These are phyloP conservation scores for Planococcus citri DNA, from an alignment of 1,140 invertebrate species.

Conservation along the genomic window DNA sequence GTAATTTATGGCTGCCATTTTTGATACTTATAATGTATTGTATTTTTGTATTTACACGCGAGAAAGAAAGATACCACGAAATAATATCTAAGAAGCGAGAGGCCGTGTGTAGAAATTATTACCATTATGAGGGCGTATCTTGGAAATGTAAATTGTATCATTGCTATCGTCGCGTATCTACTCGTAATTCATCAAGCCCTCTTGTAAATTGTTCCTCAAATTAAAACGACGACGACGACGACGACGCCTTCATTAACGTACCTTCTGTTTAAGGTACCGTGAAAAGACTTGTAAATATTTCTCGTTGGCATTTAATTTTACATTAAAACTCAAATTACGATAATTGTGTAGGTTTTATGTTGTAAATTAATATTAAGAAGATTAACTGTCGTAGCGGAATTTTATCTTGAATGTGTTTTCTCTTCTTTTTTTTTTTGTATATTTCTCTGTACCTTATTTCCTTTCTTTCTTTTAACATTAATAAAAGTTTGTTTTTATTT, in stretches of 20 bases:
- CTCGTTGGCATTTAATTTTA: constrained; percentile 11
- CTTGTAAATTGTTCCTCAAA: constrained; percentile 2
- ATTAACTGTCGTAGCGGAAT: constrained; percentile 1
- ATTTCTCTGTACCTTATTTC: constrained; percentile 6
- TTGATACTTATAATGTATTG: not conserved
- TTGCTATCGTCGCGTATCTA: not conserved
- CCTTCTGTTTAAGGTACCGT: not conserved
- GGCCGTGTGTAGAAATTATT: not conserved
- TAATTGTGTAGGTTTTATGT: constrained; percentile 4
- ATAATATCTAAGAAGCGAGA: too few species aligned
- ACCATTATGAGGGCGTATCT: not conserved
- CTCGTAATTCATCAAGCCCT: not conserved
- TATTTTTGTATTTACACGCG: not conserved
- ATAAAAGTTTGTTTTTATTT: constrained; percentile 5
- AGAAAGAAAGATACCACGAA: too few species aligned
- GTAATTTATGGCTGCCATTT: not conserved
- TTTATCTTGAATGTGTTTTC: not conserved
- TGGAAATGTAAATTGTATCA: not conserved
- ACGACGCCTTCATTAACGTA: not conserved
- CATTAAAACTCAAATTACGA: constrained; percentile 18
- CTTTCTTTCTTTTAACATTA: not conserved
- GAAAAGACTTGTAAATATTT: constrained; percentile 12
- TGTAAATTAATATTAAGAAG: constrained; percentile 17
- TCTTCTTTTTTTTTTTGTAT: not conserved
- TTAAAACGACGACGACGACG: not conserved